Evolutionary conservation across 2,888 invertebrate genomes (phyloP).

Genomic region (Chymomyza caudatula): DNA sequence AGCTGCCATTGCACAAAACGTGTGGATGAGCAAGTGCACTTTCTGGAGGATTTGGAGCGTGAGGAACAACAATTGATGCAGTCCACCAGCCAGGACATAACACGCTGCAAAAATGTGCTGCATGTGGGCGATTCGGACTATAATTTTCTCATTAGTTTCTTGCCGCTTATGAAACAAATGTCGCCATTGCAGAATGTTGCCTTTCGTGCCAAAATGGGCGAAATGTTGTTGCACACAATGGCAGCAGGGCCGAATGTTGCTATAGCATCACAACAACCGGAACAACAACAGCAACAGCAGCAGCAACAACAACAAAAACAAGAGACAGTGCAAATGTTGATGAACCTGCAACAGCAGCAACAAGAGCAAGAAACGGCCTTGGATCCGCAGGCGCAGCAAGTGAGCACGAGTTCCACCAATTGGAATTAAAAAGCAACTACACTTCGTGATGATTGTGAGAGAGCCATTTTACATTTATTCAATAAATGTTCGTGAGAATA

Average conservation of each 20-base stretch:
- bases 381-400: slow-evolving; percentile 57
- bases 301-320: background rate
- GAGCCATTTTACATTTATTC: background rate
- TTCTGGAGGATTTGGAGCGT: slow-evolving; percentile 61
- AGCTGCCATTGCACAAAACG: slow-evolving; percentile 65
- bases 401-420: slow-evolving; percentile 51
- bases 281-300: slow-evolving; percentile 28
- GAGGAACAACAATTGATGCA: slow-evolving; percentile 72
- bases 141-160: slow-evolving; percentile 71
- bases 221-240: slow-evolving; percentile 64
- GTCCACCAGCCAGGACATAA: slow-evolving; percentile 68
- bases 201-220: slow-evolving; percentile 72
- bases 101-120: slow-evolving; percentile 56
- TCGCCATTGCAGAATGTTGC: slow-evolving; percentile 64
- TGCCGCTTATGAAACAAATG: slow-evolving; percentile 75
- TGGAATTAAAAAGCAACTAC: slow-evolving; percentile 42
- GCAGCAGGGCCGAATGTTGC: slow-evolving; percentile 3
- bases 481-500: background rate
- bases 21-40: slow-evolving; percentile 67
- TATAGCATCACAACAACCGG: slow-evolving; percentile 35
- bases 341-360: slow-evolving; percentile 14
- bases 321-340: slow-evolving; percentile 1
- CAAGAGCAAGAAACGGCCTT: slow-evolving; percentile 57
- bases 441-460: background rate
- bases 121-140: slow-evolving; percentile 74